Evolutionary conservation across 2,888 invertebrate genomes (phyloP).

Genomic region (Apeira syringaria): DNA sequence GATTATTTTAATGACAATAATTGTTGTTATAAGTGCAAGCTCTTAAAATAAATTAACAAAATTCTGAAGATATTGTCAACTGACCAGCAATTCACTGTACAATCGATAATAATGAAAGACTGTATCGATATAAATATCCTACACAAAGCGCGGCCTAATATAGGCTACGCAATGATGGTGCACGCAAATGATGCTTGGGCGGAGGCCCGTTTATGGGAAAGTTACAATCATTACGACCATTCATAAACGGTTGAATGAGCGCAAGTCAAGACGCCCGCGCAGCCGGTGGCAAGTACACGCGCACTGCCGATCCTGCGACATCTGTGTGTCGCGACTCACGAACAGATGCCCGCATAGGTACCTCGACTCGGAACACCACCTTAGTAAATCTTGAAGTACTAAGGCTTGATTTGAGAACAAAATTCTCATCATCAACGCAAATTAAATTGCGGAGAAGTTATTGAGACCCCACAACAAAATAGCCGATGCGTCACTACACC

Average conservation of each 20-base stretch:
- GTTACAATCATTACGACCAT: constrained; percentile 75
- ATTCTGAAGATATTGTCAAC: no score
- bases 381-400: constrained; percentile 26
- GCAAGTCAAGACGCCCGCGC: constrained; percentile 61
- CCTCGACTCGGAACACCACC: constrained; percentile 20
- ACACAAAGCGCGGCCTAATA: no score
- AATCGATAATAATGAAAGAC: no score
- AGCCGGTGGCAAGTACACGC: constrained; percentile 45
- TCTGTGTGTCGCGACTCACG: constrained; percentile 46
- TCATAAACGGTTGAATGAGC: constrained; percentile 79
- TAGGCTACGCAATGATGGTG: constrained; percentile 41
- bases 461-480: constrained; percentile 74
- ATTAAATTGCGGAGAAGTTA: constrained; percentile 47
- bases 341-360: constrained; percentile 43
- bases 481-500: constrained; percentile 68
- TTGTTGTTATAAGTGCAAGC: no score
- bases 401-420: constrained; percentile 21
- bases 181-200: constrained; percentile 54
- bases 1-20: no score
- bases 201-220: constrained; percentile 75
- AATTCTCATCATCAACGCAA: constrained; percentile 13
- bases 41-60: no score
- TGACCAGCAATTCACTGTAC: no score
- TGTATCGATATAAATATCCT: no score
- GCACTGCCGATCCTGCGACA: constrained; percentile 58